Conservation (phyloP, 2,888 invertebrate species). For the Sinotaia quadrata region DNA sequence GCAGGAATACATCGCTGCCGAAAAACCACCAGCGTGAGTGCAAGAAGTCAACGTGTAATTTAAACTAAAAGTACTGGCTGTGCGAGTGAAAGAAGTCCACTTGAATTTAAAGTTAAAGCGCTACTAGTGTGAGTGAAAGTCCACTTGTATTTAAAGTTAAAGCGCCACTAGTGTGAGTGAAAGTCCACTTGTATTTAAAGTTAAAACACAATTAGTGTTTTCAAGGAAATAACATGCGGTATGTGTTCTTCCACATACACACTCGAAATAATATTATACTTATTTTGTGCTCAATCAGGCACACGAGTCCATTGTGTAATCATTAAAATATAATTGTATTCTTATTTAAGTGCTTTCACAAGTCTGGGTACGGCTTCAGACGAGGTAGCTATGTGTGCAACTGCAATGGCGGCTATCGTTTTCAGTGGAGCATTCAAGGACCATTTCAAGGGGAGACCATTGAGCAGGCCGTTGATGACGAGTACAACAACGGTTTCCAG, state of each 20-base stretch:
- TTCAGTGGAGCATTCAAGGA: constrained; percentile 87
- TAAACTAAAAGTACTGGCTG: background rate
- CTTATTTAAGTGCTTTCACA: constrained; percentile 86
- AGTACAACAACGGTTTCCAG: constrained; percentile 81
- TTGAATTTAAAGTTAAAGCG: background rate
- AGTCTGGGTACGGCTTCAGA: constrained; percentile 95
- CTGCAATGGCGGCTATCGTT: constrained; percentile 87
- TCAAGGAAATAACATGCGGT: too few relatives aligned
- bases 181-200: too few relatives aligned
- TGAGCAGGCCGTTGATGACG: constrained; percentile 91
- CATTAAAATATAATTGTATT: too few relatives aligned
- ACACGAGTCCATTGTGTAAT: background rate
- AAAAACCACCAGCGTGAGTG: constrained; percentile 61
- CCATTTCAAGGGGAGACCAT: constrained; percentile 91
- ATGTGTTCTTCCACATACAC: background rate
- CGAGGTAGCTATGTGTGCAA: constrained; percentile 83
- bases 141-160: background rate
- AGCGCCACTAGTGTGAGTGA: background rate
- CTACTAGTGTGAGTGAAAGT: background rate
- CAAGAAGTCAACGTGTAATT: background rate
- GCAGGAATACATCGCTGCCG: constrained; percentile 91
- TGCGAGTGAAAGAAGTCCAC: background rate
- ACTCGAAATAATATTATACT: background rate
- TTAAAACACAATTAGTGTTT: too few relatives aligned
- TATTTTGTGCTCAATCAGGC: background rate